Evolutionary conservation across 2,888 invertebrate species (phyloP), one percentile per base, ranked within the genome.

Genomic region (Mesorhabditis spiculigera): DNA sequence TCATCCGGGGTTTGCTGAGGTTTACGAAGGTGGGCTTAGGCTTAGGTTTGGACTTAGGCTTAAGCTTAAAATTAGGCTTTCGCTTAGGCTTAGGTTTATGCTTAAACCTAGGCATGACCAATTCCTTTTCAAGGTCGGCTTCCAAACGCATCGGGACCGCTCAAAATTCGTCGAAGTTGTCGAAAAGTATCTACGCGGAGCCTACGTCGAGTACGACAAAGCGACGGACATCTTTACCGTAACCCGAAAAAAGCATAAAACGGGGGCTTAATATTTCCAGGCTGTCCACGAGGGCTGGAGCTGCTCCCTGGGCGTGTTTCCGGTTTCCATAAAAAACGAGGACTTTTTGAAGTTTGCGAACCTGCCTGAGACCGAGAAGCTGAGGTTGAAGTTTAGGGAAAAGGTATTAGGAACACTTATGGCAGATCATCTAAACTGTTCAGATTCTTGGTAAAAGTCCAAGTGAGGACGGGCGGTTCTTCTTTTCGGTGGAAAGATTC

Each of bases 1-100:
- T 95, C 69, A 89, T 95, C 44, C 93, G 94, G 87, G 94, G 94
- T 75, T 92, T 95, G 90, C 89, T 95, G 68, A 92, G 91, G 90
- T 88, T 93, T 87, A 94, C 94, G 84, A 92, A 94, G 91, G 93
- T 94, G 64, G 28, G 28, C 28, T 50, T 50, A 13, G 58, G 58
- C n/a, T 50, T 50, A 13, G 1, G 10, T 50, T 50, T 50, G 2
- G 58, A 3, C n/a, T 50, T 50, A 10, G 8, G 10, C n/a, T 50
- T 50, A 50, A 2, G 8, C n/a, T n/a, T 50, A 10, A 10, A 10
- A 10, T 50, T 50, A 50, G 13, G n/a, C n/a, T n/a, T n/a, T n/a
- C n/a, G n/a, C n/a, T 50, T 50, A 10, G 50, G 50, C 13, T 50
- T 50, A 50, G n/a, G n/a, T 3, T 50, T 50, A 10, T 1, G 8